Conservation (phyloP, 2,113 vertebrate species). For the Thalassarche chlororhynchos region DNA sequence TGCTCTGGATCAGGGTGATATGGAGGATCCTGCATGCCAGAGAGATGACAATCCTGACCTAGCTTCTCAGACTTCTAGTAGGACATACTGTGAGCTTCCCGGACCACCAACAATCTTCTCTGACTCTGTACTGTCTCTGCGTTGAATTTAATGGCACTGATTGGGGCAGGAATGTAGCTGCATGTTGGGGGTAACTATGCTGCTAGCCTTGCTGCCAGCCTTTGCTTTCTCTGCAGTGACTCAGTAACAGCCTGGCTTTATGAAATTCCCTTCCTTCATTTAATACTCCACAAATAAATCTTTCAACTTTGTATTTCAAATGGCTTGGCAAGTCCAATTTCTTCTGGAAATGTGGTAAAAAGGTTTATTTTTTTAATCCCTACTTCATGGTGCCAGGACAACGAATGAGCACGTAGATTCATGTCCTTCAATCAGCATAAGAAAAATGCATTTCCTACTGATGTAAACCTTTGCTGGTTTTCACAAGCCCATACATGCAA, state of each 20-base stretch:
- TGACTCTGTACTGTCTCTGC: neutral
- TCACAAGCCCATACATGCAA: slow-evolving; percentile 36
- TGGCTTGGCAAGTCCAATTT: neutral
- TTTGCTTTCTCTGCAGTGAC: neutral
- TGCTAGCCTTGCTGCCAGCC: neutral
- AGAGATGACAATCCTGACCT: neutral
- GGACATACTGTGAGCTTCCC: neutral
- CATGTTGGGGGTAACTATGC: neutral
- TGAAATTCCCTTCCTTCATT: neutral
- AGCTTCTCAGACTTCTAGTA: neutral
- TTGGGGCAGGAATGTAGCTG: neutral
- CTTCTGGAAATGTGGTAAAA: neutral
- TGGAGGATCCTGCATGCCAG: neutral
- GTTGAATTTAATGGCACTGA: neutral
- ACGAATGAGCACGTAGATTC: neutral
- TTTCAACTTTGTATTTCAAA: neutral
- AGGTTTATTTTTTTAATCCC: neutral
- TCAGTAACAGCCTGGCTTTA: neutral
- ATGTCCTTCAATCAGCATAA: neutral
- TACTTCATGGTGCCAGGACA: neutral
- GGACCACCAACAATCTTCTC: neutral
- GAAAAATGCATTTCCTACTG: slow-evolving; percentile 36
- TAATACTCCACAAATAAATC: slow-evolving; percentile 13
- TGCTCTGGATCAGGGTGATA: neutral
- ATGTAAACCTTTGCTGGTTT: neutral